Conservation (phyloP, 2,113 vertebrate genomes). For the Australoheros scitulus region DNA sequence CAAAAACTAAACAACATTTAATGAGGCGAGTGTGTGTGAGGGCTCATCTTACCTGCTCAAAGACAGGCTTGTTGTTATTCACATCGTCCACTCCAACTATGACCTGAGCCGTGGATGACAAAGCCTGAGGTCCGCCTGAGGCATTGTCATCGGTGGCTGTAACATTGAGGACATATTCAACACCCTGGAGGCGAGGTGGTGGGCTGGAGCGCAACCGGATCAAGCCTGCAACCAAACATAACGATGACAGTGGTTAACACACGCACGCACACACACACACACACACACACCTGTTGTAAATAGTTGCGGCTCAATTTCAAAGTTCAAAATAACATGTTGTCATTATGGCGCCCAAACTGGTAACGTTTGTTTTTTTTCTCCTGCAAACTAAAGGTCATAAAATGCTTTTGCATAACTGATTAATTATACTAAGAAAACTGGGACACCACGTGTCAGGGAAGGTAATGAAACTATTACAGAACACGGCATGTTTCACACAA, state of each 20-base stretch:
- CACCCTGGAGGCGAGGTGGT: constrained; percentile 84
- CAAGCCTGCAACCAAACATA: constrained; percentile 78
- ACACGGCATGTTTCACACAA: background rate
- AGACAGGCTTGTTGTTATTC: constrained; percentile 91
- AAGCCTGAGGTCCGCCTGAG: constrained; percentile 83
- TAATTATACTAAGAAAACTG: background rate
- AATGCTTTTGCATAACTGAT: background rate
- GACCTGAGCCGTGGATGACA: constrained; percentile 84
- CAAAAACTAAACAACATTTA: background rate
- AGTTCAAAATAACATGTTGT: background rate
- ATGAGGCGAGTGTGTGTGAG: background rate
- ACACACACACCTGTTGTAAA: background rate
- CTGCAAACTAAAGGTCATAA: background rate
- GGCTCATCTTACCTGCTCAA: constrained; percentile 82
- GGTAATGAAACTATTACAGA: background rate
- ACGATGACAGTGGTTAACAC: background rate
- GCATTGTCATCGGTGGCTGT: constrained; percentile 88
- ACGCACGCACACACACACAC: background rate
- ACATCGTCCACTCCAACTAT: constrained; percentile 87
- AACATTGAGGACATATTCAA: constrained; percentile 86
- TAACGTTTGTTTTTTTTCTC: background rate
- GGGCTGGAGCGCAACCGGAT: constrained; percentile 87
- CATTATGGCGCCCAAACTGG: background rate
- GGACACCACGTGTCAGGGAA: background rate
- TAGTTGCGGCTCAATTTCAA: no score